Conservation (phyloP, 1,140 invertebrate genomes). For the Heterodera schachtii region DNA sequence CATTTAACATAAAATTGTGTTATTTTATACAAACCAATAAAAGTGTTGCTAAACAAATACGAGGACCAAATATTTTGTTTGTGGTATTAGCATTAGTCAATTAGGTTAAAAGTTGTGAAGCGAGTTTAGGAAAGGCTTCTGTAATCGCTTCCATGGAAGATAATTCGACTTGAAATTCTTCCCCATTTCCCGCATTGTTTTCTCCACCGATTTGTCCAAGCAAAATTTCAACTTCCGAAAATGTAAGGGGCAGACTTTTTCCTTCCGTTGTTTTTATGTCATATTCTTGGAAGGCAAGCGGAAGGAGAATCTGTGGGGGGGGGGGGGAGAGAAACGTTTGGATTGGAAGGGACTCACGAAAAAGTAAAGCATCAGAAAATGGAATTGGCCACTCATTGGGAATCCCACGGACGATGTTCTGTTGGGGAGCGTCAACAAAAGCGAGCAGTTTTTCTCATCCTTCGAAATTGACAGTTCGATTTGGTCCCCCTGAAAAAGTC, state of each 20-base stretch:
- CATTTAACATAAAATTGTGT: too few species aligned
- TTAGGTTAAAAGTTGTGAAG: not conserved
- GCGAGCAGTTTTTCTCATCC: not conserved
- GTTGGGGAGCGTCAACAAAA: too few species aligned
- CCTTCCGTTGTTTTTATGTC: not conserved
- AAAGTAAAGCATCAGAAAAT: constrained; percentile 23
- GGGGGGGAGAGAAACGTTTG: not conserved
- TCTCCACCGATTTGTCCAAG: not conserved
- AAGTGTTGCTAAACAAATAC: too few species aligned
- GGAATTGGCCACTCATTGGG: not conserved
- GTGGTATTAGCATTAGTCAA: not conserved
- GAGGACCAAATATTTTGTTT: too few species aligned
- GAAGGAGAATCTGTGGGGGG: not conserved
- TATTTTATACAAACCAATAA: too few species aligned
- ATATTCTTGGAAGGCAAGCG: not conserved
- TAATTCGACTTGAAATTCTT: too few species aligned
- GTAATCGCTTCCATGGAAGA: not conserved
- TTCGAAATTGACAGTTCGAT: not conserved
- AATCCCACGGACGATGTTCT: not conserved
- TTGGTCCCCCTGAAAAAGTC: not conserved
- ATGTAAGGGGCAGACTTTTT: not conserved
- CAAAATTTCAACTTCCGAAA: not conserved
- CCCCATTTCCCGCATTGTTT: not conserved
- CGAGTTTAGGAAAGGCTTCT: not conserved
- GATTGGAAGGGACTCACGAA: not conserved